phyloP scores from a whole-genome alignment of 2,797 vertebrate genomes.

The Pseudomugil tenellus region DNA sequence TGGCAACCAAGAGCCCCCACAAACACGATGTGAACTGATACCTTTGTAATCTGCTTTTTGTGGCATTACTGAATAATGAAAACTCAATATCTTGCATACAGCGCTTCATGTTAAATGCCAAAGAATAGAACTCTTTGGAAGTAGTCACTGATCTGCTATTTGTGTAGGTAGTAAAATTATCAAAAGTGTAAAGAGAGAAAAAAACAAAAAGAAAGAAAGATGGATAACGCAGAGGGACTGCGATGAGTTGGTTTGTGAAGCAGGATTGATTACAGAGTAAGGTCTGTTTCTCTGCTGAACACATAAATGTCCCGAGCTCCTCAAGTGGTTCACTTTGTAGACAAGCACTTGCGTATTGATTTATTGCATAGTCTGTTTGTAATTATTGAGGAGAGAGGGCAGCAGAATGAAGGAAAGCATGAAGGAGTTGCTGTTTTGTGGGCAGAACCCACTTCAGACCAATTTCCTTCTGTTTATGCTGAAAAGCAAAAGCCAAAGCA shows the following conservation, averaged over 20 bases:
- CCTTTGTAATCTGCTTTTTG: constrained; percentile 58
- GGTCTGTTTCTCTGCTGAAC: constrained; percentile 75
- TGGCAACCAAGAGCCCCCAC: constrained; percentile 15
- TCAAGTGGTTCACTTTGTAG: constrained; percentile 73
- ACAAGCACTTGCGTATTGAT: constrained; percentile 81
- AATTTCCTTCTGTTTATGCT: constrained; percentile 26
- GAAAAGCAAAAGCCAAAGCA: constrained; percentile 13
- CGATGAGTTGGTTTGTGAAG: constrained; percentile 77
- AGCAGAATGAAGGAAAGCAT: constrained; percentile 11
- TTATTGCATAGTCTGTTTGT: constrained; percentile 73
- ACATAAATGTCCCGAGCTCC: constrained; percentile 73
- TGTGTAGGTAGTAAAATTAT: constrained; percentile 74
- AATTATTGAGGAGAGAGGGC: constrained; percentile 68
- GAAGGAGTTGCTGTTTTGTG: constrained; percentile 37
- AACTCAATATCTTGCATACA: constrained; percentile 54
- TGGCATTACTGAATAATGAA: constrained; percentile 59
- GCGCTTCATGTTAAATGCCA: constrained; percentile 54
- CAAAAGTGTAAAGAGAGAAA: constrained; percentile 31
- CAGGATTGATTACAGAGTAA: constrained; percentile 82
- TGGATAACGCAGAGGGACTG: constrained; percentile 19
- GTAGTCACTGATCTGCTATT: constrained; percentile 60
- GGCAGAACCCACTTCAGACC: constrained; percentile 26
- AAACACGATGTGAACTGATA: constrained; percentile 24
- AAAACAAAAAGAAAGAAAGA: neutral
- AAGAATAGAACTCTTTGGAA: constrained; percentile 52